Base-by-base conservation (phyloP, 2,888 invertebrate species). In the Diplazon laetatorius region DNA sequence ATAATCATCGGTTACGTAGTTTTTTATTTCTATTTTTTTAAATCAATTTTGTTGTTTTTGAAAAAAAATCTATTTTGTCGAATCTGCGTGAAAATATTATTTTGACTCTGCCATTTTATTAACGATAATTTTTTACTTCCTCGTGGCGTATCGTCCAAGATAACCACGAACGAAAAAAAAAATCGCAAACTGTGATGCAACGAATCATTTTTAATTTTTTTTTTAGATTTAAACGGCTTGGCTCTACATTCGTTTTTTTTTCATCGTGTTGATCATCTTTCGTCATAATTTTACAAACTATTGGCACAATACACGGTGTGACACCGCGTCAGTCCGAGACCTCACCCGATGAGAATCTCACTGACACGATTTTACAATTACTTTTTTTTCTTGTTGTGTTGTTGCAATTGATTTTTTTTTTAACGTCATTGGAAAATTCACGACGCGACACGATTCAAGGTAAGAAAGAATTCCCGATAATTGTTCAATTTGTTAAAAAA, bases 171-270 rank as follows among this genome's bases (percentile, higher is more conserved):
- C 76, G 81, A 30, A 5, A 75, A 81, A 79, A 82, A 73, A 78
- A 85, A 83, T 76, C 57, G 80, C 80, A 80, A 82, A 83, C 86
- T 87, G 87, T 86, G 86, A 87, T 87, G 82, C 79, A 79, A 80
- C n/a, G n/a, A n/a, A n/a, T n/a, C n/a, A n/a, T 83, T 80, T 70
- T 77, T 78, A 79, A 82, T 71, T 83, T 85, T 20, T 59, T 18
- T 14, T 59, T 59, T 59, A 10, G 14, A 59, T 18, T 20, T 39
- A 37, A 20, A 37, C 30, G 4, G 3, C 8, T 55, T 30, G 18
- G 59, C 59, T n/a, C n/a, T 82, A 50, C 76, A 79, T 82, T 81
- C 66, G 63, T 69, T 44, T 48, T 82, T 81, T 66, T 60, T 62
- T 50, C n/a, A n/a, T n/a, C n/a, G n/a, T n/a, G n/a, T 30, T 70